These are phyloP conservation scores for Cranoglanis bouderius DNA, from an alignment of 2,113 vertebrate species.

Conservation along the genomic window DNA sequence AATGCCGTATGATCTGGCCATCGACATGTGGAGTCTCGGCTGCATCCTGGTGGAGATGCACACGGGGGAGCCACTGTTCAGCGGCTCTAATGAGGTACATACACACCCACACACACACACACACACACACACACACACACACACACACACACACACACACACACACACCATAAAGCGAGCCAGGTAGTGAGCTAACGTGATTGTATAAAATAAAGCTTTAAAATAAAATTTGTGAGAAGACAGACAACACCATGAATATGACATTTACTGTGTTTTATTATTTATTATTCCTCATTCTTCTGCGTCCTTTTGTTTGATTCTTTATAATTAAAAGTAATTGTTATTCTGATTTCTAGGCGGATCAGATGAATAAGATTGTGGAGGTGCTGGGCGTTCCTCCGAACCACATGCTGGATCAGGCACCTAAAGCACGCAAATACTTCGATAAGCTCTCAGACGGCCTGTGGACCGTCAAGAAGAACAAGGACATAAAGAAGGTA, in stretches of 20 bases:
- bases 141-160: constrained; percentile 36
- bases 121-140: constrained; percentile 34
- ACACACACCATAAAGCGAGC: constrained; percentile 24
- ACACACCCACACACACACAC: constrained; percentile 36
- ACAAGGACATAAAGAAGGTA: constrained; percentile 95
- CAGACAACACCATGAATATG: neutral
- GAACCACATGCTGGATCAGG: constrained; percentile 91
- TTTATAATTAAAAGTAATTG: neutral
- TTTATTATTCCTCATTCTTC: neutral
- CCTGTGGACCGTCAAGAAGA: constrained; percentile 91
- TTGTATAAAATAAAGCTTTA: neutral
- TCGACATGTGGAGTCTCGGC: constrained; percentile 95
- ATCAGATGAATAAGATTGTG: constrained; percentile 95
- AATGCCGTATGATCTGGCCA: constrained; percentile 91
- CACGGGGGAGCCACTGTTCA: constrained; percentile 92
- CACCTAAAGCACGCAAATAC: constrained; percentile 93
- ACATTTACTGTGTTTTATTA: neutral
- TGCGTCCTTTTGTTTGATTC: neutral
- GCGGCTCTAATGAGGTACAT: constrained; percentile 89
- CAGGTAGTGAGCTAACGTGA: neutral
- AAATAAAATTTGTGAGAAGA: neutral
- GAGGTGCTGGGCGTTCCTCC: constrained; percentile 91
- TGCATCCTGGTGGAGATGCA: constrained; percentile 97
- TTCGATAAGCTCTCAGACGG: constrained; percentile 93
- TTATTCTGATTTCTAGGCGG: constrained; percentile 71